Base-by-base conservation (phyloP, 2,888 invertebrate species). In the Mongoloraphidia duomilia region DNA sequence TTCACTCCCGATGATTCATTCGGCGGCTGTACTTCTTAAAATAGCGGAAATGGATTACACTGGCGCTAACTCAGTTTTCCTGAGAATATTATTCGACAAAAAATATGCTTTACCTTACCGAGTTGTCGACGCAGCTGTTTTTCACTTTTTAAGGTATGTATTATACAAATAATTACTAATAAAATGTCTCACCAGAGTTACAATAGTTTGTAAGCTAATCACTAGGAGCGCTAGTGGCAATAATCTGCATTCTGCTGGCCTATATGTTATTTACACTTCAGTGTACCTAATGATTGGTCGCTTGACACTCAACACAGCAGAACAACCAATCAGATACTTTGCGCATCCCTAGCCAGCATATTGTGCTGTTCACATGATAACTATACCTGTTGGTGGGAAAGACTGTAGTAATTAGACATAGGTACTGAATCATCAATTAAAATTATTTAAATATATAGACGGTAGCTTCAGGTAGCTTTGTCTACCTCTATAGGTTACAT, bases 21-120 rank as follows among this genome's bases (percentile, higher is more conserved):
- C 97, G 0, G 88, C 92, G 35, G 96, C 96, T 2, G 93, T 95
- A 34, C 79, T 98, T 62, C 69, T 95, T 34, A 91, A 93, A 72
- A 89, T 98, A 50, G 94, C 95, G 40, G 94, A 95, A 72, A 95
- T 97, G 95, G 91, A 89, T 59, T 96, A 95, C 63, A 87, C 84
- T 26, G 97, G 97, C 2, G 91, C 96, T 0, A 95, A 88, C 67
- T 95, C 94, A 35, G 90, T 97, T 60, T 93, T 98, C 63, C 73
- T 98, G 49, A 74, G 94, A 52, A 86, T 92, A 63, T 81, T 98
- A 52, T 80, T 98, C 54, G 95, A 97, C 63, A 98, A 98, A 68
- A 94, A 96, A 64, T 98, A 98, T 72, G 94, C 96, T 0, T 72
- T 99, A 49, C 97, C 97, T 0, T 96, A 88, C 66, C 76, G 90